A percentile compares a stretch with the other conserved stretches of the same genome.
Conservation (phyloP, 64 coral and sea anemone genomes). For the Actinia equina region DNA sequence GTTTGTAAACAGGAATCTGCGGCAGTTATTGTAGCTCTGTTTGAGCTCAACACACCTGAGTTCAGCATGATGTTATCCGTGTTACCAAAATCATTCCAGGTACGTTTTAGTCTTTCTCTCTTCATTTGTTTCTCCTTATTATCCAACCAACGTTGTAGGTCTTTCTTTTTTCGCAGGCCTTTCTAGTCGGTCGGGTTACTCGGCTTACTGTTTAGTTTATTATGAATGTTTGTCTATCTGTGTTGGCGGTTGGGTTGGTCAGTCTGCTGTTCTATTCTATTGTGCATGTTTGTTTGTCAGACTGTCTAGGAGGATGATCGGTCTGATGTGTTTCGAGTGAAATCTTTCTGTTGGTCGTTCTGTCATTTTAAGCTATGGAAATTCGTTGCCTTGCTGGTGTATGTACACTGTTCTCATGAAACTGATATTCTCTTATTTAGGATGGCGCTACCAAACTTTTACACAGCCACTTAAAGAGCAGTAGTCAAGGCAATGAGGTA, state of each 20-base stretch:
- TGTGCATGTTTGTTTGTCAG: no score
- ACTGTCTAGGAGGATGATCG: no score
- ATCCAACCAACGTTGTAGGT: no score
- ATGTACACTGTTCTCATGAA: neutral
- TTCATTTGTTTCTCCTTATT: neutral
- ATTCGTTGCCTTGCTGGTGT: neutral
- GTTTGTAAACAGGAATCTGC: slow-evolving; percentile 75
- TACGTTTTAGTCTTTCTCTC: slow-evolving; percentile 2
- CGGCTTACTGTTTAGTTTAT: no score
- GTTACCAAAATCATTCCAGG: slow-evolving; percentile 97
- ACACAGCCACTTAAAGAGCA: slow-evolving; percentile 93
- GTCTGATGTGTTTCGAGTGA: no score
- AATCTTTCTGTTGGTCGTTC: neutral
- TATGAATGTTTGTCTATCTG: no score
- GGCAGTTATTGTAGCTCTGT: slow-evolving; percentile 90
- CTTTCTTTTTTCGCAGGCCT: neutral
- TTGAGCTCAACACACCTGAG: slow-evolving; percentile 96
- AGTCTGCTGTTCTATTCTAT: no score
- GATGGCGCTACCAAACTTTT: slow-evolving; percentile 95
- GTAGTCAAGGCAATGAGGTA: slow-evolving; percentile 77
- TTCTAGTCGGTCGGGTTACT: no score
- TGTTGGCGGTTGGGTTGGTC: no score
- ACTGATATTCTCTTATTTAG: slow-evolving; percentile 25
- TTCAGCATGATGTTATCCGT: slow-evolving; percentile 97
- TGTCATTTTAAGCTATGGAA: neutral